These are phyloP conservation scores for Phalacrocorax brasilianus DNA, from an alignment of 2,113 vertebrate species.

Conservation along the genomic window DNA sequence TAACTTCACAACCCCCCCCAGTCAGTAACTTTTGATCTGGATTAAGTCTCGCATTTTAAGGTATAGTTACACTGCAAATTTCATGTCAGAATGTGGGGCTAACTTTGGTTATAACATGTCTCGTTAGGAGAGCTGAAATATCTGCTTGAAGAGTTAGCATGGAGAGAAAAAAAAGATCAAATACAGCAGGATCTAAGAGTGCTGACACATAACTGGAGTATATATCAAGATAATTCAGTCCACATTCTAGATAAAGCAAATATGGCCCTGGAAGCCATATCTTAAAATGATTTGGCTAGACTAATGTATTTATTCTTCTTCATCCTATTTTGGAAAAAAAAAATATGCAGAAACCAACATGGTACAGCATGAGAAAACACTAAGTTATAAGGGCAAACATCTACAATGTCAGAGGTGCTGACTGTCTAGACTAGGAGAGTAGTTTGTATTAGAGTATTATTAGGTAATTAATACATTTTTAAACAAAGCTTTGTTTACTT, in stretches of 20 bases:
- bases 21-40: background rate
- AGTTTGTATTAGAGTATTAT: background rate
- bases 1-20: background rate
- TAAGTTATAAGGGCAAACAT: background rate
- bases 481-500: background rate
- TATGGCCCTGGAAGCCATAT: accelerated
- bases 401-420: background rate
- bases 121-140: background rate
- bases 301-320: background rate
- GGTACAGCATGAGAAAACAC: background rate
- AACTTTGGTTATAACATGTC: background rate
- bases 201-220: background rate
- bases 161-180: background rate
- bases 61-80: slow-evolving; percentile 12
- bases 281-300: background rate
- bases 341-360: background rate
- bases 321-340: background rate
- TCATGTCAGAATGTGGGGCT: background rate
- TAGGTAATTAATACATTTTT: background rate
- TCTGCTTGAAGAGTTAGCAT: background rate
- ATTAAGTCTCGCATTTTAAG: background rate
- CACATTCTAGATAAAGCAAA: background rate
- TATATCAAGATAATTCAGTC: background rate
- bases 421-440: background rate
- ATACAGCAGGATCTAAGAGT: background rate